Base-by-base conservation (phyloP, 2,888 invertebrate genomes). In the Cyclophora punctaria region DNA sequence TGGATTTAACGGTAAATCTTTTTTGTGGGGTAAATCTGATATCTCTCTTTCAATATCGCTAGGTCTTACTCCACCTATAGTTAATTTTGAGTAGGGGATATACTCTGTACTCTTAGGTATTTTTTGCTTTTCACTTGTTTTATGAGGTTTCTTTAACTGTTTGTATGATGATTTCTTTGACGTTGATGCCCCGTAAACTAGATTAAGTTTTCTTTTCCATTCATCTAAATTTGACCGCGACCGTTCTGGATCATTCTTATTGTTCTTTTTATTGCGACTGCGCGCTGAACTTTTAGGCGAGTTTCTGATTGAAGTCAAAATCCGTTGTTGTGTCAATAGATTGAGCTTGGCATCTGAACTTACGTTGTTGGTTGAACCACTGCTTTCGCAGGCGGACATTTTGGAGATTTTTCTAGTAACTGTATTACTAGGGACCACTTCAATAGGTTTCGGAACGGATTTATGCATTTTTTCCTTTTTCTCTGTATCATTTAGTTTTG, bases 11-110 rank as follows among this genome's bases (percentile, higher is more conserved):
- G 78, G 75, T 53, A 82, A 58, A 56, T 82, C 74, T 37, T 67
- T 75, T 59, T 71, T 82, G 42, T 80, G 71, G 4, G 80, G 71
- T 33, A 83, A 62, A 55, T 78, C 60, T 6, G 71, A 70, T 67
- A 86, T 70, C 76, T 87, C 85, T 60, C 63, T 78, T 66, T 88
- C 86, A 51, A 88, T 77, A 49, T 88, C 87, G 61, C 82, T 80
- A 2, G 77, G 76, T 58, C 66, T 75, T 5, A 76, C 82, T 46
- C 89, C 89, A 33, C 89, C 89, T 57, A 89, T 57, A 7, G 89
- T 89, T 52, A 89, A 67, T 62, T 84, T 74, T 6, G 86, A 78
- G 67, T 89, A 89, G 1, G 89, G 89, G 62, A 89, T 85, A 58
- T 89, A 89, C 47, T 84, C 81, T 7, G 68, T 55, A 53, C 81